Percentiles rank a stretch among this genome's conserved stretches.
phyloP scores from a whole-genome alignment of 2,797 vertebrate species.

The Leptoclinus maculatus region DNA sequence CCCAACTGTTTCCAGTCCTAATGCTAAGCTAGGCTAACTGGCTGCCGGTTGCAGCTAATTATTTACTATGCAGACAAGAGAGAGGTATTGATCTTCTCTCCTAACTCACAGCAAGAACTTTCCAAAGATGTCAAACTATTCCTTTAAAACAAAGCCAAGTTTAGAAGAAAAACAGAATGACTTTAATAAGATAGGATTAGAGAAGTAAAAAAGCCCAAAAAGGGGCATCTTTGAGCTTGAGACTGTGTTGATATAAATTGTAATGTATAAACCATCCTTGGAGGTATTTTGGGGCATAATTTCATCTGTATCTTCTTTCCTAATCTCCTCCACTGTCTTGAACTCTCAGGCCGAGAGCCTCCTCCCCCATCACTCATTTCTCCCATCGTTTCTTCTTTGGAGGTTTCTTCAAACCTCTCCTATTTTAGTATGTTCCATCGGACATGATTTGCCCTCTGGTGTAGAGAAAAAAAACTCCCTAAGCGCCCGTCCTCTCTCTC shows the following conservation, averaged over 20 bases:
- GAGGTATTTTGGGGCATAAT: slow-evolving; percentile 52
- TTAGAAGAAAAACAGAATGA: slow-evolving; percentile 12
- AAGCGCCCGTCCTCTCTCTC: slow-evolving; percentile 34
- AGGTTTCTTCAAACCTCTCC: slow-evolving; percentile 72
- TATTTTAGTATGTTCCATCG: slow-evolving; percentile 82
- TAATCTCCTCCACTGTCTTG: slow-evolving; percentile 48
- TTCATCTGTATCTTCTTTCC: slow-evolving; percentile 43
- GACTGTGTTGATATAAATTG: slow-evolving; percentile 43
- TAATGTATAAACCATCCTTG: slow-evolving; percentile 46
- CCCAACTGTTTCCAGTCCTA: neutral
- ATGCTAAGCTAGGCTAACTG: slow-evolving; percentile 10
- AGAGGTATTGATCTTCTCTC: neutral
- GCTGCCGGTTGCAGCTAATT: neutral
- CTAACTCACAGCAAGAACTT: neutral
- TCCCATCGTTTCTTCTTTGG: slow-evolving; percentile 52
- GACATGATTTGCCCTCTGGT: slow-evolving; percentile 62
- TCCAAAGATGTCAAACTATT: slow-evolving; percentile 3
- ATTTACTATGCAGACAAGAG: neutral
- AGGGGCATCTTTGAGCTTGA: slow-evolving; percentile 27
- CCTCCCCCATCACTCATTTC: slow-evolving; percentile 41
- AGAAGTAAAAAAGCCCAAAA: slow-evolving; percentile 32
- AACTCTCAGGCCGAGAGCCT: slow-evolving; percentile 31
- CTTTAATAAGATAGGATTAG: neutral
- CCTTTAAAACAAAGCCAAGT: slow-evolving; percentile 21
- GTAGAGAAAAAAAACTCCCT: slow-evolving; percentile 60